Evolutionary conservation across 2,888 invertebrate genomes (phyloP).

Genomic region (Scaptodrosophila latifasciaeformis): DNA sequence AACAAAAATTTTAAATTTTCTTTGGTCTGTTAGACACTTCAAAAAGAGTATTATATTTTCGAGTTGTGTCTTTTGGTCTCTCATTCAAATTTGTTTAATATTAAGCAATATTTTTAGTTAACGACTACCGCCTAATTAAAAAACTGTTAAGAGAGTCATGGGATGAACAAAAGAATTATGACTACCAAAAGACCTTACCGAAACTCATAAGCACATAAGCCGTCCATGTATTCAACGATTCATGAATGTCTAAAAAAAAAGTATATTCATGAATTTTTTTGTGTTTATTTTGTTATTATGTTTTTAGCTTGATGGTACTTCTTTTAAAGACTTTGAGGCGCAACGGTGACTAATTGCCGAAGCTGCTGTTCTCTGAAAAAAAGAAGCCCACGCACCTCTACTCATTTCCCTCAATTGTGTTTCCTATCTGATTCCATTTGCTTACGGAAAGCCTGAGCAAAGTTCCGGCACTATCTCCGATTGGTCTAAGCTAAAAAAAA

Average conservation of each 20-base stretch:
- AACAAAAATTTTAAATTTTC: no score
- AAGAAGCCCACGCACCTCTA: no score
- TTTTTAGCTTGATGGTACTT: conserved; percentile 1
- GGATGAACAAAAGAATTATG: not conserved
- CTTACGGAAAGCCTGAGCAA: conserved; percentile 55
- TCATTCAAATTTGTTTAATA: conserved; percentile 7
- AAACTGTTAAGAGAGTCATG: conserved; percentile 45
- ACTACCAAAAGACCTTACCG: not conserved
- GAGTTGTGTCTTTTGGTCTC: no score
- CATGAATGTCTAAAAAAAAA: no score
- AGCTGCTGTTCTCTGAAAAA: no score
- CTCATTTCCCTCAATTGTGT: no score
- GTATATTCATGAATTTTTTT: not conserved
- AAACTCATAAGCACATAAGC: no score
- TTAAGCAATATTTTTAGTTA: conserved; percentile 27
- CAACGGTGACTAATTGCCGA: conserved; percentile 60
- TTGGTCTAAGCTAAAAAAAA: not conserved
- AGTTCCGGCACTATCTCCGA: conserved; percentile 57
- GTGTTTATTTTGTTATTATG: conserved; percentile 4
- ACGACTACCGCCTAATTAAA: conserved; percentile 45
- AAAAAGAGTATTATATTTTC: no score
- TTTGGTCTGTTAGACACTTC: no score
- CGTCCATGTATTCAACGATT: no score
- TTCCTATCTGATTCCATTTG: conserved; percentile 8
- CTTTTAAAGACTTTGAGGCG: conserved; percentile 6